Conservation (phyloP, 2,888 invertebrate genomes). For the Eudasyphora cyanicolor region DNA sequence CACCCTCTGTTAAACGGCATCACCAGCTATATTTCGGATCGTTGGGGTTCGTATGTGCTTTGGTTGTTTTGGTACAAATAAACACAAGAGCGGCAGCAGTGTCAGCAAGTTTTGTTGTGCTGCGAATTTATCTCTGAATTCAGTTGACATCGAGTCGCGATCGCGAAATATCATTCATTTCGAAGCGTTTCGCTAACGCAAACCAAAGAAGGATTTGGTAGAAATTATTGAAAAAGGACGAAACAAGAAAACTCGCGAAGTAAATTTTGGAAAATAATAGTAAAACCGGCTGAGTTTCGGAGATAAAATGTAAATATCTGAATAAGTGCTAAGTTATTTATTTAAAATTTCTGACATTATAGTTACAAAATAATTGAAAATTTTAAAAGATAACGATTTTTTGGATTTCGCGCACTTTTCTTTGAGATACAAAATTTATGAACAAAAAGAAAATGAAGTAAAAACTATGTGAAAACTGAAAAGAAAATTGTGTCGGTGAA, state of each 20-base stretch:
- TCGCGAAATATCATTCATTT: conserved; percentile 67
- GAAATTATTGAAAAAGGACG: conserved; percentile 43
- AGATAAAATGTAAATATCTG: conserved; percentile 28
- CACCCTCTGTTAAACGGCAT: no score
- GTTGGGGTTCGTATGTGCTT: not conserved
- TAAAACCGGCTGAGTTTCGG: not conserved
- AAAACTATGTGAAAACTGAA: no score
- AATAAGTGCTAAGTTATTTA: no score
- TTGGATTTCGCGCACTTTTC: no score
- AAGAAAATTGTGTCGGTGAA: no score
- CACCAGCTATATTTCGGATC: no score
- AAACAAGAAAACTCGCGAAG: not conserved
- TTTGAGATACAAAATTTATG: no score
- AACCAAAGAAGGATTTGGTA: conserved; percentile 21
- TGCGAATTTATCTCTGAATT: conserved; percentile 72
- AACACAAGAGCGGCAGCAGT: conserved; percentile 59
- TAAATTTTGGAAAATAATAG: conserved; percentile 19
- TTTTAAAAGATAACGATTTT: no score
- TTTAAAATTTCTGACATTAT: no score
- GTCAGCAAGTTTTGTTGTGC: conserved; percentile 71
- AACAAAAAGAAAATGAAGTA: no score
- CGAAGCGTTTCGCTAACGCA: conserved; percentile 43
- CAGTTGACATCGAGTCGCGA: conserved; percentile 75
- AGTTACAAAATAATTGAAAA: no score
- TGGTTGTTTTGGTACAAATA: conserved; percentile 38